These are phyloP conservation scores for Chiridota heheva DNA, from an alignment of 35 echinoderm and acorn worm species.

Conservation along the genomic window DNA sequence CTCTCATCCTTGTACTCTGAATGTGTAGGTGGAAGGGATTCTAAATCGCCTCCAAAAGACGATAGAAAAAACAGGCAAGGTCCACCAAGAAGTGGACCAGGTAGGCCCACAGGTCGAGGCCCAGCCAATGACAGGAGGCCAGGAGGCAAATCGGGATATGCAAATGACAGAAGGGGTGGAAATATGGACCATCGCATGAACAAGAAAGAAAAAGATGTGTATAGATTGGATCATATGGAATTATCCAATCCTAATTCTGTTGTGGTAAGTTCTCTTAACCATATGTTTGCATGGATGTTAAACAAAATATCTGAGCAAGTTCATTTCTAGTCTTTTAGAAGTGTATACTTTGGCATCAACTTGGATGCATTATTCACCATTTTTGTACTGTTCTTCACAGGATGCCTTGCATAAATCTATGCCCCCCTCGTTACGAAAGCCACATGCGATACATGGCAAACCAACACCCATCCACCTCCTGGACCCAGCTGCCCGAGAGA, in stretches of 20 bases:
- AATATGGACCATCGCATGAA: background rate
- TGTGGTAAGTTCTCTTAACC: slow-evolving; percentile 34
- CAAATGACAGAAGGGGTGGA: slow-evolving; percentile 30
- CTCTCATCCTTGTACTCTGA: no score
- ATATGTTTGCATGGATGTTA: no score
- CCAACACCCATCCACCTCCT: slow-evolving; percentile 20
- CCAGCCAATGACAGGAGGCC: slow-evolving; percentile 32
- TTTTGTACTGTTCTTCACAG: slow-evolving; percentile 54
- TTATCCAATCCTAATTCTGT: slow-evolving; percentile 65
- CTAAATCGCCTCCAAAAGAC: slow-evolving; percentile 36
- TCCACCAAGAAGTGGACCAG: slow-evolving; percentile 40
- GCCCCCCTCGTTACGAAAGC: background rate
- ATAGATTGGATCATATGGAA: slow-evolving; percentile 58
- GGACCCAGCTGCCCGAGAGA: slow-evolving; percentile 27
- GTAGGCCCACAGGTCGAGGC: slow-evolving; percentile 43
- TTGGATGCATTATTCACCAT: no score
- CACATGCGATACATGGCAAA: slow-evolving; percentile 15
- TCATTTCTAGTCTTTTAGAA: no score
- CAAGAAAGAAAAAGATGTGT: slow-evolving; percentile 61
- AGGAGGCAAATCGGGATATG: background rate
- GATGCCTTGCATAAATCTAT: slow-evolving; percentile 73
- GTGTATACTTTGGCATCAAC: no score
- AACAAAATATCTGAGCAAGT: no score
- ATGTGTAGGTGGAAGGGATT: no score
- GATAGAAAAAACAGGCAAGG: slow-evolving; percentile 44